phyloP scores from a whole-genome alignment of 2,113 vertebrate species.

The Crotalus viridis region DNA sequence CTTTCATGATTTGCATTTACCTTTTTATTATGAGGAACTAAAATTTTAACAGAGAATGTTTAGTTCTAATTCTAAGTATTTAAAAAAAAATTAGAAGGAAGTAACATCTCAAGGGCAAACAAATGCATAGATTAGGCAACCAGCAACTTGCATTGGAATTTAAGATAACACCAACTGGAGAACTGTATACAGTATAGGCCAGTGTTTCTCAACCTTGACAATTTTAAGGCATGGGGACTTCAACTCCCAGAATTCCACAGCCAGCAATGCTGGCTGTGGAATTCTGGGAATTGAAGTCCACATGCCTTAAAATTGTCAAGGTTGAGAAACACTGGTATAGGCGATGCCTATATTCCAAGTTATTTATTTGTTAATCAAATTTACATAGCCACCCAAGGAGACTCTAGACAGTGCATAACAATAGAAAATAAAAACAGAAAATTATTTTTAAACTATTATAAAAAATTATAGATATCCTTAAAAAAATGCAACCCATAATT shows the following conservation, averaged over 20 bases:
- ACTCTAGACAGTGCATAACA: too few relatives aligned
- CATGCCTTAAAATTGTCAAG: too few relatives aligned
- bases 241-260: too few relatives aligned
- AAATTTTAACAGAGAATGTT: background rate
- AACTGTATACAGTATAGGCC: slow-evolving; percentile 26
- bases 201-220: too few relatives aligned
- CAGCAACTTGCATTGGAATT: slow-evolving; percentile 43
- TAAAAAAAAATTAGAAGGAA: background rate
- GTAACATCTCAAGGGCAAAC: background rate
- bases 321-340: background rate
- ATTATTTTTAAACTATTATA: background rate
- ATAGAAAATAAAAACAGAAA: background rate
- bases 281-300: too few relatives aligned
- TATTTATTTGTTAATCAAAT: background rate
- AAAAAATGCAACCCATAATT: background rate
- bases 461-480: background rate
- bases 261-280: too few relatives aligned
- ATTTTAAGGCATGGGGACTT: too few relatives aligned
- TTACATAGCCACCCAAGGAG: too few relatives aligned
- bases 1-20: background rate
- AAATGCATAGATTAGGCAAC: slow-evolving; percentile 27
- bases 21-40: background rate
- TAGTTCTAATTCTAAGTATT: background rate
- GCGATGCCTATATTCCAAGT: slow-evolving; percentile 7
- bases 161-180: slow-evolving; percentile 17